Percentiles rank a stretch among this genome's conserved stretches.
Conservation (phyloP, 2,888 invertebrate genomes). For the Encarsia formosa region DNA sequence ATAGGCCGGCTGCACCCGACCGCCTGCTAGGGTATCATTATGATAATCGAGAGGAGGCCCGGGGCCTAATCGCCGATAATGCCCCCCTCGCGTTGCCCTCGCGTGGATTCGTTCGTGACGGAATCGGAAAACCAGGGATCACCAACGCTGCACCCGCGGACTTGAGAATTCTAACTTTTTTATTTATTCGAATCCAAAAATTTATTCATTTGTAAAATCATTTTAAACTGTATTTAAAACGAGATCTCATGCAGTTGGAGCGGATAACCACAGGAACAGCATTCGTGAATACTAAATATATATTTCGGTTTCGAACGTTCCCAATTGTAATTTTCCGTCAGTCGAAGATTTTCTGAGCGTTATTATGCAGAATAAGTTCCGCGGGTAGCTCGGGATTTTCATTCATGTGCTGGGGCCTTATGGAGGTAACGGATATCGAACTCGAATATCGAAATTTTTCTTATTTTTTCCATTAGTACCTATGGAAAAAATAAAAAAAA, state of each 20-base stretch:
- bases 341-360: slow-evolving; percentile 7
- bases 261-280: no score
- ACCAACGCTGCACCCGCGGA: no score
- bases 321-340: slow-evolving; percentile 17
- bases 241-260: no score
- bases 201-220: no score
- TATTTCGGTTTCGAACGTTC: background rate
- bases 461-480: no score
- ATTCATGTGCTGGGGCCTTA: background rate
- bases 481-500: no score
- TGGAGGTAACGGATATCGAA: no score
- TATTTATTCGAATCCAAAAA: no score
- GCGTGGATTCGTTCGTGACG: slow-evolving; percentile 47
- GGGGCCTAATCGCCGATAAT: slow-evolving; percentile 50
- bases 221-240: no score
- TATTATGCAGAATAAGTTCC: background rate
- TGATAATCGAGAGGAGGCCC: slow-evolving; percentile 42
- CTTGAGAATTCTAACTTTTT: no score
- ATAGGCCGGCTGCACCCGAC: slow-evolving; percentile 32
- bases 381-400: background rate
- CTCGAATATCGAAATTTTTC: no score
- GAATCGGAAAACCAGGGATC: slow-evolving; percentile 42
- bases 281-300: background rate
- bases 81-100: slow-evolving; percentile 26
- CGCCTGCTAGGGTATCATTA: slow-evolving; percentile 44